These are phyloP conservation scores for Bombus superbus DNA, from an alignment of 1,140 invertebrate genomes.

Conservation along the genomic window DNA sequence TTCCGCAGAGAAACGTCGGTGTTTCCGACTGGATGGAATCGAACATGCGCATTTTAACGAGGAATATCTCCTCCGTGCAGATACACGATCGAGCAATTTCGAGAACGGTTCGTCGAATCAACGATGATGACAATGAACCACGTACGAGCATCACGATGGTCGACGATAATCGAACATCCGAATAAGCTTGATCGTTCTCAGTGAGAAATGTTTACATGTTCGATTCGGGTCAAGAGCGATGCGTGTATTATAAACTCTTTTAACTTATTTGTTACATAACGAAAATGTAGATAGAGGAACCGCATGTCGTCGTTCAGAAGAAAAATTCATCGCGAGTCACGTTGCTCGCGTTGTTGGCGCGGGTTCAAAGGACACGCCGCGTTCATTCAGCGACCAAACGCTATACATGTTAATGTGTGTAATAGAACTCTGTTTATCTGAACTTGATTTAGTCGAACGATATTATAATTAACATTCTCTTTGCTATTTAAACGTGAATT, in stretches of 20 bases:
- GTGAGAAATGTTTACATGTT: conserved; percentile 47
- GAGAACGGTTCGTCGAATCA: background rate
- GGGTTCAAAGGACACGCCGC: conserved; percentile 3
- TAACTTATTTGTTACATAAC: conserved; percentile 79
- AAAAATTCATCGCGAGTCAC: conserved; percentile 30
- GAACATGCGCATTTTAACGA: conserved; percentile 46
- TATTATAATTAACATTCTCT: background rate
- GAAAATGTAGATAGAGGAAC: conserved; percentile 59
- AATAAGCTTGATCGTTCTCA: background rate
- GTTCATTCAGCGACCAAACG: conserved; percentile 21
- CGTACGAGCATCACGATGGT: background rate
- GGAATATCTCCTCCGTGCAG: background rate
- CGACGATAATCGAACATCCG: background rate
- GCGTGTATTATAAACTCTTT: conserved; percentile 80
- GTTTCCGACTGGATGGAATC: conserved; percentile 59
- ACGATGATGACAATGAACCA: background rate
- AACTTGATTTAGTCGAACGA: background rate
- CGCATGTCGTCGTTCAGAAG: conserved; percentile 40
- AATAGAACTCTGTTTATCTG: background rate
- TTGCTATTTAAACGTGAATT: background rate
- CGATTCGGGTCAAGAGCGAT: conserved; percentile 66
- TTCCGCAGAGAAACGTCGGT: conserved; percentile 46
- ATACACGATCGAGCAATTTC: background rate
- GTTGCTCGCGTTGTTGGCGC: conserved; percentile 28
- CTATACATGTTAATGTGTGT: too few species aligned